Evolutionary conservation across 2,888 invertebrate species (phyloP).

Genomic region (Ethmia dodecea): DNA sequence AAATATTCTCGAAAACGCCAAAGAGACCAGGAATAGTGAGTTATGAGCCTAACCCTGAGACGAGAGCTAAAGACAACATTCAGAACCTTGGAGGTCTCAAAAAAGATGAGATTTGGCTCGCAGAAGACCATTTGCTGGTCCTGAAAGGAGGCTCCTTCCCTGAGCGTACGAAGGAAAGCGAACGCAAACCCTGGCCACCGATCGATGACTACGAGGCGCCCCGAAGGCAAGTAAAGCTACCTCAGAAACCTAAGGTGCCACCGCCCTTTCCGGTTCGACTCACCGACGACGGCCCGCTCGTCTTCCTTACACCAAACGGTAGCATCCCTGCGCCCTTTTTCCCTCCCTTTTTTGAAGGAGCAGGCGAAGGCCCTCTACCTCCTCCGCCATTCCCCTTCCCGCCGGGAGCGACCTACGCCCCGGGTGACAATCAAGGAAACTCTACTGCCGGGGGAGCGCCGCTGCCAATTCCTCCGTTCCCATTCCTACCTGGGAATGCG

Average conservation of each 20-base stretch:
- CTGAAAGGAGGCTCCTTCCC: conserved; percentile 87
- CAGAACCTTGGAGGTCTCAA: conserved; percentile 89
- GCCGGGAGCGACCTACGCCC: conserved; percentile 72
- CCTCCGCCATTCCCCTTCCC: conserved; percentile 78
- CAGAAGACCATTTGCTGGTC: conserved; percentile 91
- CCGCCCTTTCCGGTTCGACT: conserved; percentile 96
- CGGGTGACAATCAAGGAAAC: conserved; percentile 81
- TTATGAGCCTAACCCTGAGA: conserved; percentile 88
- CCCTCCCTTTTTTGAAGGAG: conserved; percentile 82
- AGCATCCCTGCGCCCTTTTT: conserved; percentile 83
- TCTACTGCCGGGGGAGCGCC: conserved; percentile 81
- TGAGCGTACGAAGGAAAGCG: conserved; percentile 63
- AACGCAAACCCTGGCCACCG: conserved; percentile 82
- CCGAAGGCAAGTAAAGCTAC: conserved; percentile 89
- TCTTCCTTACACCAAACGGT: conserved; percentile 89
- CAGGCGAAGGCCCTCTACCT: conserved; percentile 73
- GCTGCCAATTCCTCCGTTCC: conserved; percentile 80
- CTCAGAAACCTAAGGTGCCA: conserved; percentile 88
- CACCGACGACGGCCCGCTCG: conserved; percentile 89
- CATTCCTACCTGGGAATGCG: conserved; percentile 79
- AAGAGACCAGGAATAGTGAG: conserved; percentile 90
- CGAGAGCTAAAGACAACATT: conserved; percentile 85
- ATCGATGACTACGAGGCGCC: conserved; percentile 92
- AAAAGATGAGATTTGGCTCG: conserved; percentile 92
- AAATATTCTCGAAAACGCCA: conserved; percentile 83